Conservation (phyloP, 2,797 vertebrate genomes). For the Anomalospiza imberbis region DNA sequence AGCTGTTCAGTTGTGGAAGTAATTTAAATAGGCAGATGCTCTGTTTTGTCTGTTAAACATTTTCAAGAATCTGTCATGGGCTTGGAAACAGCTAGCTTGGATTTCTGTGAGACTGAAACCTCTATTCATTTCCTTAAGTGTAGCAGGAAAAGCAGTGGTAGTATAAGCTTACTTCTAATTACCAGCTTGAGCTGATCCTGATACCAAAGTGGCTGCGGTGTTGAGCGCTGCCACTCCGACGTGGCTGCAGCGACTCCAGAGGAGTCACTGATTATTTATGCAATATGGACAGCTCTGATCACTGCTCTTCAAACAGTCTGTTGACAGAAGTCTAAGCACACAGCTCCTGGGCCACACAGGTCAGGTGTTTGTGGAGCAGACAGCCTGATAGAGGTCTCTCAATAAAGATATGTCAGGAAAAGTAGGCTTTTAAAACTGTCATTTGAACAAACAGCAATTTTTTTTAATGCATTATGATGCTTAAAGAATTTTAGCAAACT, state of each 20-base stretch:
- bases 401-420: neutral
- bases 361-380: neutral
- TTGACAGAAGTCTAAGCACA: neutral
- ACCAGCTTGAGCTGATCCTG: neutral
- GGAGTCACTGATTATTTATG: conserved; percentile 14
- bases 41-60: neutral
- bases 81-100: neutral
- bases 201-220: neutral
- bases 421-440: neutral
- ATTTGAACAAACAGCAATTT: neutral
- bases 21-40: neutral
- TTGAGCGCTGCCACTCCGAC: neutral
- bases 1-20: neutral
- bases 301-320: neutral
- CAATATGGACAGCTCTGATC: neutral
- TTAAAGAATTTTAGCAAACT: neutral
- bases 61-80: neutral
- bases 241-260: neutral
- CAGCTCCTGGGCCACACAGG: neutral
- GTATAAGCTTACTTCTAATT: conserved; percentile 47
- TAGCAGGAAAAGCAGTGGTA: neutral
- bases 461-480: neutral
- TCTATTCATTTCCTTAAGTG: conserved; percentile 13
- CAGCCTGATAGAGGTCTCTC: neutral
- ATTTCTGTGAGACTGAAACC: neutral